These are phyloP conservation scores for Marmota monax DNA, from an alignment of 2,113 vertebrate genomes.

Conservation along the genomic window DNA sequence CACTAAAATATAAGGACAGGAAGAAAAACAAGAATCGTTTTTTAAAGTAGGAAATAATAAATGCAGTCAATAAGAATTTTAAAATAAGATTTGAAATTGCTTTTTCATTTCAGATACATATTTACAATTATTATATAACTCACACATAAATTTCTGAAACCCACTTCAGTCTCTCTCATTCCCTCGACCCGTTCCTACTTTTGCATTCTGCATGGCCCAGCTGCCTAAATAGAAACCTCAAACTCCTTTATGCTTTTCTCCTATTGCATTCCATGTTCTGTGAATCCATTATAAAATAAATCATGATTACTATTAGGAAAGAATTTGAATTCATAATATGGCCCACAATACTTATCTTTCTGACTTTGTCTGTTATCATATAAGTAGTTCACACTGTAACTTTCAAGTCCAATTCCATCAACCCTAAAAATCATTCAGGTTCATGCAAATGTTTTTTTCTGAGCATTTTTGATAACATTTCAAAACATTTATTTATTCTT, in stretches of 20 bases:
- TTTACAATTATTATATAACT: not conserved
- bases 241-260: not conserved
- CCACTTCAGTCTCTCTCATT: slow-evolving; percentile 8
- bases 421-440: not conserved
- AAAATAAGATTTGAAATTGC: slow-evolving; percentile 34
- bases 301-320: not conserved
- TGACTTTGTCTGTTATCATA: slow-evolving; percentile 12
- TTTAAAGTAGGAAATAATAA: not conserved
- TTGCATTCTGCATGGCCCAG: not conserved
- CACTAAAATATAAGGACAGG: not conserved
- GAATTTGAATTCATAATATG: slow-evolving; percentile 27
- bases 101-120: slow-evolving; percentile 42
- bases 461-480: not conserved
- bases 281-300: not conserved
- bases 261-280: not conserved
- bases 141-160: slow-evolving; percentile 28
- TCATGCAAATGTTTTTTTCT: not conserved
- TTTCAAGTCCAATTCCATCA: not conserved
- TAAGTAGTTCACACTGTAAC: not conserved
- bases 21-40: not conserved
- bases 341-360: not conserved
- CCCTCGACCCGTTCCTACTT: not conserved
- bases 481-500: not conserved
- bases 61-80: slow-evolving; percentile 14
- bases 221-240: slow-evolving; percentile 3